phyloP scores from a whole-genome alignment of 2,888 invertebrate species.

The Argyresthia goedartella region DNA sequence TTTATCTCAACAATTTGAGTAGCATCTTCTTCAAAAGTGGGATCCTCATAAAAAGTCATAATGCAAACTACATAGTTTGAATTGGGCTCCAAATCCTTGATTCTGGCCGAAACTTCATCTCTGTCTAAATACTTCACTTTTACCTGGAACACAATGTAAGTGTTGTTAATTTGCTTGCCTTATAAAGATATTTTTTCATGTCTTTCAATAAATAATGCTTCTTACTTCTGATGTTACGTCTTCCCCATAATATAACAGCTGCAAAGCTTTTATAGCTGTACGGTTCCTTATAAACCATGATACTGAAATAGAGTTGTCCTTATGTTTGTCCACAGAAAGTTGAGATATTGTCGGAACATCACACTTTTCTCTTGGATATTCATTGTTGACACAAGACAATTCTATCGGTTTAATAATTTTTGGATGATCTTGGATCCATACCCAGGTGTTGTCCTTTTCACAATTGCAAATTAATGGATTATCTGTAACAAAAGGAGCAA shows the following conservation, averaged over 20 bases:
- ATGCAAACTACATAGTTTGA: conserved; percentile 53
- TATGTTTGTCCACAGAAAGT: conserved; percentile 87
- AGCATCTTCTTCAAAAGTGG: conserved; percentile 23
- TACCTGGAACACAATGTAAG: conserved; percentile 34
- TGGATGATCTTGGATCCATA: conserved; percentile 92
- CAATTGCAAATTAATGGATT: conserved; percentile 92
- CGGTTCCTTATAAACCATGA: conserved; percentile 93
- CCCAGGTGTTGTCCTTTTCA: conserved; percentile 91
- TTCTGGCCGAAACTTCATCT: conserved; percentile 43
- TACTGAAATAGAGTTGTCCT: conserved; percentile 86
- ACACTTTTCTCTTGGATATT: conserved; percentile 57
- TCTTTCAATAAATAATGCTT: conserved; percentile 8
- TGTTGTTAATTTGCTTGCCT: neutral
- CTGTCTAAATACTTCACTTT: conserved; percentile 48
- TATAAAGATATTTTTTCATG: neutral
- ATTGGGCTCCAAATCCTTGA: conserved; percentile 41
- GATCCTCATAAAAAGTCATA: conserved; percentile 44
- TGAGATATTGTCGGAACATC: conserved; percentile 83
- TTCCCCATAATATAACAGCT: conserved; percentile 82
- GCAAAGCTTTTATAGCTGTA: conserved; percentile 85
- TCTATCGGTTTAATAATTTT: conserved; percentile 48
- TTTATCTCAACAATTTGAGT: conserved; percentile 31
- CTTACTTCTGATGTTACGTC: conserved; percentile 37
- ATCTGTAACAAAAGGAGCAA: conserved; percentile 65
- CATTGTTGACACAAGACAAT: conserved; percentile 46